Base-by-base conservation (phyloP, 2,113 vertebrate genomes). In the Sorex araneus region DNA sequence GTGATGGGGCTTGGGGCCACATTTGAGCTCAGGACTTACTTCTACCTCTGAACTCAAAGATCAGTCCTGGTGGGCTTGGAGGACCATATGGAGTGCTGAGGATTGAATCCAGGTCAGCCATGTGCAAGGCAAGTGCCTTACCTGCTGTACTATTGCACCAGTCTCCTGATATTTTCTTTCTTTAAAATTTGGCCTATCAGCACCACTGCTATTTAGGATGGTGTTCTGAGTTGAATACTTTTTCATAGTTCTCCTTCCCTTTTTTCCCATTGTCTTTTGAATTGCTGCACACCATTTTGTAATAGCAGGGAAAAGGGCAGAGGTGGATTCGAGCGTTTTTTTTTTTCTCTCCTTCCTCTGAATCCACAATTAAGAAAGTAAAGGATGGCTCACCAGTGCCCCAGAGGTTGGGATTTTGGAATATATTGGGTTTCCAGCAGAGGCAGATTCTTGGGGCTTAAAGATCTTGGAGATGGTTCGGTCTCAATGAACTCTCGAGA, bases 171-270 rank as follows among this genome's bases (percentile, higher is more conserved):
- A 40, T 40, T 40, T 40, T 40, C 40, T 40, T 73, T 74, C 81
- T 88, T 84, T 70, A 16, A 21, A 64, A 84, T 32, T 66, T 64
- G 27, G 34, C 63, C 45, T 43, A 63, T 77, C 78, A 76, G n/a
- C 64, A 73, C n/a, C n/a, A 82, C 71, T 94, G 57, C 30, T 78
- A 85, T 69, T 60, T 89, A 87, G 75, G 50, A 66, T 78, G 81
- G 34, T 40, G 21, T 43, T 81, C 8, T 18, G 54, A 82, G 71
- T n/a, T 36, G 16, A 25, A 77, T 16, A 43, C 74, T 50, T 67
- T 90, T 73, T 74, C 79, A 60, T 84, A 66, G 21, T 32, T 30
- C n/a, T 69, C 13, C 2, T n/a, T 67, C 18, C 16, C 19, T 78
- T 69, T 80, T 28, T 21, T 74, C 54, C 45, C 15, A 69, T 25